Evolutionary conservation across 2,888 invertebrate genomes (phyloP), one percentile per base, ranked within the genome.

Genomic region (Cerastoderma edule): DNA sequence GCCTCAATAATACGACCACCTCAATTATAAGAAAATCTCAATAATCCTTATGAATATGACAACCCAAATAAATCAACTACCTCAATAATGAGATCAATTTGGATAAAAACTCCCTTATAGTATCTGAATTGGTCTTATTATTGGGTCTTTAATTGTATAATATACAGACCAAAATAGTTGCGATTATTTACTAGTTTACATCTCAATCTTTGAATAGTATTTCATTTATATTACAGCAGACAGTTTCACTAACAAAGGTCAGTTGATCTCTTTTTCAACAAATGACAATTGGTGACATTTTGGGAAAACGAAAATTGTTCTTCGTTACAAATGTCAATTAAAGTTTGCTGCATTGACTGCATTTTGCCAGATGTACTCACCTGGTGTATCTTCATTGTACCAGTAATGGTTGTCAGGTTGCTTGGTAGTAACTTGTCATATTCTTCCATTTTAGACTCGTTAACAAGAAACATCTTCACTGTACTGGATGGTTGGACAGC

Each of bases 401-500:
- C 39, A 16, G 39, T 8, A 39, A 39, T 39, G 39, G 39, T 39
- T 10, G 8, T 39, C 39, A 39, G 39, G 39, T 39, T 16, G 16
- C 39, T 39, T 10, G 39, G 39, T 16, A 39, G 39, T 39, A 10
- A 16, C 16, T 39, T 39, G 10, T 39, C 39, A 16, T 8, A 8
- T 39, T 8, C 39, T 8, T 39, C 39, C 16, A 39, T 39, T 39
- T 8, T 10, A 8, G 39, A 39, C 39, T 39, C 39, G 8, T 39
- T 39, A 39, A 39, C 39, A 16, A 16, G 8, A 16, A 39, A 39
- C 39, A 60, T n/a, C 4, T 19, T 16, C n/a, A 57, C 57, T 22
- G 57, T 33, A 57, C 27, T 46, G 56, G 57, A 69, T 32, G 22
- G 27, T 24, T 46, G 57, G 33, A 39, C 69, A 67, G 39, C 63